These are phyloP conservation scores for Capromys pilorides DNA, from an alignment of 2,797 vertebrate species.

Conservation along the genomic window DNA sequence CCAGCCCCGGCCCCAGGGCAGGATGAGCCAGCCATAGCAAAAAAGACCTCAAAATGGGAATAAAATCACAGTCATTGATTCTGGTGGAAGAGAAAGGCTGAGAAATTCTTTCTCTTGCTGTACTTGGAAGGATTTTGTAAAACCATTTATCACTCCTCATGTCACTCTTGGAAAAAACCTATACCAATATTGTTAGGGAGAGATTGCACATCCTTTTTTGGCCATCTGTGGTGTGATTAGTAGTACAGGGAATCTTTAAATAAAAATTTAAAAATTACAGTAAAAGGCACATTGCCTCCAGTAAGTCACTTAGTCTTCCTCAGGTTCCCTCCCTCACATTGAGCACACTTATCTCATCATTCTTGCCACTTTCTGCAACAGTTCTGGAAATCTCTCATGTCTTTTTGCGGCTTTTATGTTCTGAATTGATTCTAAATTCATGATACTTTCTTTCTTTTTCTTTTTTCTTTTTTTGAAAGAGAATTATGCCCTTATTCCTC, in stretches of 20 bases:
- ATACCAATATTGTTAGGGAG: slow-evolving; percentile 40
- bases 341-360: background rate
- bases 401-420: background rate
- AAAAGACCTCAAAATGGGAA: background rate
- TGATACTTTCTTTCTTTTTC: background rate
- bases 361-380: background rate
- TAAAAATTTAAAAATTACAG: background rate
- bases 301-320: background rate
- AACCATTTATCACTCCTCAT: slow-evolving; percentile 34
- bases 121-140: slow-evolving; percentile 23
- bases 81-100: background rate
- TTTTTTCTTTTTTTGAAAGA: no score
- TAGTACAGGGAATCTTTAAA: background rate
- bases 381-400: background rate
- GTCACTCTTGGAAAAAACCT: slow-evolving; percentile 47
- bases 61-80: background rate
- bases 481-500: no score
- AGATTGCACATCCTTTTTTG: slow-evolving; percentile 39
- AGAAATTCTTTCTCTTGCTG: slow-evolving; percentile 21
- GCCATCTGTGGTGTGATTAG: background rate
- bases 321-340: background rate
- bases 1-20: no score
- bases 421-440: background rate
- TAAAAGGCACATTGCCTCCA: background rate
- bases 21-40: no score